phyloP scores from a whole-genome alignment of 2,113 vertebrate genomes.

The Propithecus coquereli region DNA sequence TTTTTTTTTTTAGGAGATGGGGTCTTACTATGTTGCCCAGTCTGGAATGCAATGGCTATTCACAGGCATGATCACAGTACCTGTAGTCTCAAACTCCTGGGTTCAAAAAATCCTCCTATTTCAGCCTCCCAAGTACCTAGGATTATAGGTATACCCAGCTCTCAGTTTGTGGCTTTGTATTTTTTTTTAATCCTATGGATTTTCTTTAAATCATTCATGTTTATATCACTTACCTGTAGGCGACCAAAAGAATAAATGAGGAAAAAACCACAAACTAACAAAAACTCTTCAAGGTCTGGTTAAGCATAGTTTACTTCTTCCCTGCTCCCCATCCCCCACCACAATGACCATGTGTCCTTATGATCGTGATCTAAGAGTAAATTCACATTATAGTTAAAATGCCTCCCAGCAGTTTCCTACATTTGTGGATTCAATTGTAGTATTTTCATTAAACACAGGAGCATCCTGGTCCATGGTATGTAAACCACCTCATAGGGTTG shows the following conservation, averaged over 20 bases:
- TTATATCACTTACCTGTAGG: background rate
- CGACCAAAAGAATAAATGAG: slow-evolving; percentile 36
- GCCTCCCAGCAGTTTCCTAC: background rate
- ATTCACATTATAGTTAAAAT: background rate
- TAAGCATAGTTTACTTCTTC: background rate
- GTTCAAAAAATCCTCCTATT: background rate
- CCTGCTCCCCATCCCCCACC: background rate
- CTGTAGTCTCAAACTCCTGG: background rate
- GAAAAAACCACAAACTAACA: background rate
- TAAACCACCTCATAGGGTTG: background rate
- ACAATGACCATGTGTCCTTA: background rate
- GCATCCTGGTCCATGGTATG: background rate
- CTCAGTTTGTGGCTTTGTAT: background rate
- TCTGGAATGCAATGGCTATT: background rate
- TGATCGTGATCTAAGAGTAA: background rate
- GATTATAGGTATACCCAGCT: background rate
- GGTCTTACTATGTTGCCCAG: background rate
- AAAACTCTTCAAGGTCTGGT: background rate
- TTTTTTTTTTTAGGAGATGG: background rate
- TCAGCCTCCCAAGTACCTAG: background rate
- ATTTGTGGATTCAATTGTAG: background rate
- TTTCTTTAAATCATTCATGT: background rate
- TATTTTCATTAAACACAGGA: slow-evolving; percentile 1
- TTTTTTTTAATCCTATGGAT: background rate
- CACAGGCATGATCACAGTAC: background rate